Evolutionary conservation across 1,140 invertebrate genomes (phyloP).

Genomic region (Polypedilum pembai): DNA sequence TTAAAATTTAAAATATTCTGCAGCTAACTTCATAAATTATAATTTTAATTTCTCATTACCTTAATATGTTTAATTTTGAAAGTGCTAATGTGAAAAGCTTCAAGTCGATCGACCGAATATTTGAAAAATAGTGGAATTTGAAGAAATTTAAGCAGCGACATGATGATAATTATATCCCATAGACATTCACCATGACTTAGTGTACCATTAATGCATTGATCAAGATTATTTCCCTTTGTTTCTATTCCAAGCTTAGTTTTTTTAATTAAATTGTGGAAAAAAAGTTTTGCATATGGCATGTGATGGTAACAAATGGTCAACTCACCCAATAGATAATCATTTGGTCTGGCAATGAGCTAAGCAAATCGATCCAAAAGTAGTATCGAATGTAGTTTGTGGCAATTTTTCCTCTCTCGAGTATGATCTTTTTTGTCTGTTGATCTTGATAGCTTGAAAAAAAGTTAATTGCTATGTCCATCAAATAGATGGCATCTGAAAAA

Average conservation of each 20-base stretch:
- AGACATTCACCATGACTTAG: neutral
- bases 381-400: neutral
- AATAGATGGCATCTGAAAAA: neutral
- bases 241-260: neutral
- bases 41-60: neutral
- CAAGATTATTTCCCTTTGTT: neutral
- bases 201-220: neutral
- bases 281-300: neutral
- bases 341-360: neutral
- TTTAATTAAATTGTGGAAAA: neutral
- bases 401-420: neutral
- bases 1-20: no score
- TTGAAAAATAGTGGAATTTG: neutral
- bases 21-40: no score
- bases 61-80: neutral
- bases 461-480: neutral
- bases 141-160: neutral
- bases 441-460: constrained; percentile 6
- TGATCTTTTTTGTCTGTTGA: neutral
- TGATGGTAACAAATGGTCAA: neutral
- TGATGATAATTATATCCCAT: neutral
- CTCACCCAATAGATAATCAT: neutral
- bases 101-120: neutral
- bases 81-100: neutral
- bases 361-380: neutral